Evolutionary conservation across 2,797 vertebrate genomes (phyloP), one percentile per base, ranked within the genome.

Genomic region (Heliangelus exortis): DNA sequence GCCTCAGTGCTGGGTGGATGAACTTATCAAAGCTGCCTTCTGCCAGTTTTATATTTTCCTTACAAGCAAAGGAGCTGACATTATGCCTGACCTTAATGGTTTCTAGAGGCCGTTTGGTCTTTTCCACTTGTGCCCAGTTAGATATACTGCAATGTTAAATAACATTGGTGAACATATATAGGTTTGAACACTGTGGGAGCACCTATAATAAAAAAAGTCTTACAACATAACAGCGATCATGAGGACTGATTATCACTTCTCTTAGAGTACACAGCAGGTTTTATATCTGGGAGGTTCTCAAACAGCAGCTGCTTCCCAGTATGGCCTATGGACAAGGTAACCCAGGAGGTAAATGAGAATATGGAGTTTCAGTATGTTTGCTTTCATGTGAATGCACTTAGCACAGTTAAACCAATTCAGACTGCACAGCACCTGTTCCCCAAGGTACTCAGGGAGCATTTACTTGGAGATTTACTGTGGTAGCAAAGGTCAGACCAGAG

Each of bases 1-100:
- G 33, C n/a, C 34, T 80, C 51, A 57, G 3, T 0, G 0, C 6
- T 39, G 17, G 5, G 13, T 43, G 15, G 8, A 11, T 36, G 34
- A 82, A 75, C 6, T 28, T 22, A 45, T 0, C 29, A 81, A 58
- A 78, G 3, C 28, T 72, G 11, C 9, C 5, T 77, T 69, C 65
- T 61, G 15, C 10, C 11, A 41, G 19, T 47, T 54, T 68, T 21
- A 36, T 20, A 31, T 84, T 54, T 87, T 12, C 20, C 15, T 59
- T 67, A 8, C 9, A 79, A 78, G 11, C 31, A 34, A 84, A 94
- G 31, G 36, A 87, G 33, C 6, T 65, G 50, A 15, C 18, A 41
- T 72, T 81, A 81, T 53, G 3, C 7, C 26, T 4, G 2, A 7
- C 2, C 31, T 78, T 78, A 28, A 28, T 17, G 9, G 7, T 48